These are phyloP conservation scores for Oreocharis arfaki DNA, from an alignment of 2,113 vertebrate species.

Conservation along the genomic window DNA sequence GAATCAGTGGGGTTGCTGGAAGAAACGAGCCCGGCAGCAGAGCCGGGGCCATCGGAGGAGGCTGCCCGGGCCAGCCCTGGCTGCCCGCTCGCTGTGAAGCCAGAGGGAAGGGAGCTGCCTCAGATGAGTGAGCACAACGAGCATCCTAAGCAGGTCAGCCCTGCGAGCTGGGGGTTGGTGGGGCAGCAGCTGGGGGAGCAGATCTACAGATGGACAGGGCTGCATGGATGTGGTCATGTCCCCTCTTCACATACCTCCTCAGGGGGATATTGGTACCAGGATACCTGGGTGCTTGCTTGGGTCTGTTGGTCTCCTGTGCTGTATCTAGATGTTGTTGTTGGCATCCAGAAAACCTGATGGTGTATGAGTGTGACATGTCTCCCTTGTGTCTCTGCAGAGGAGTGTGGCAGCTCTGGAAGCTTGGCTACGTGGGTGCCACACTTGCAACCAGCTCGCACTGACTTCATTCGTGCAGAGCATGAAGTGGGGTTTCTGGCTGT, in stretches of 20 bases:
- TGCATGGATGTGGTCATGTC: fast-evolving
- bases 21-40: not conserved
- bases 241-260: not conserved
- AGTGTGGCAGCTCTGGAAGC: not conserved
- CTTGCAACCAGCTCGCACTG: not conserved
- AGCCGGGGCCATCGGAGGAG: fast-evolving
- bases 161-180: not conserved
- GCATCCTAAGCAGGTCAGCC: not conserved
- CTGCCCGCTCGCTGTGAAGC: fast-evolving
- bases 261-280: not conserved
- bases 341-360: not conserved
- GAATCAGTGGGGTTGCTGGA: not conserved
- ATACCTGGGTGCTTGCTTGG: not conserved
- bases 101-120: not conserved
- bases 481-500: not conserved
- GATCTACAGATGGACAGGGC: not conserved
- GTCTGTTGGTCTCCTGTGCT: not conserved
- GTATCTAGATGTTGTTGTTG: not conserved
- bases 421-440: not conserved
- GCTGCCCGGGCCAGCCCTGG: not conserved
- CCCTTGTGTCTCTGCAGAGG: not conserved
- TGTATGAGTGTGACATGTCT: not conserved
- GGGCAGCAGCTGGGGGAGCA: not conserved
- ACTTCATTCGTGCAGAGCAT: not conserved
- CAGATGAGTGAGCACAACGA: fast-evolving